phyloP scores from a whole-genome alignment of 2,888 invertebrate species.

The Eupsilia transversa region DNA sequence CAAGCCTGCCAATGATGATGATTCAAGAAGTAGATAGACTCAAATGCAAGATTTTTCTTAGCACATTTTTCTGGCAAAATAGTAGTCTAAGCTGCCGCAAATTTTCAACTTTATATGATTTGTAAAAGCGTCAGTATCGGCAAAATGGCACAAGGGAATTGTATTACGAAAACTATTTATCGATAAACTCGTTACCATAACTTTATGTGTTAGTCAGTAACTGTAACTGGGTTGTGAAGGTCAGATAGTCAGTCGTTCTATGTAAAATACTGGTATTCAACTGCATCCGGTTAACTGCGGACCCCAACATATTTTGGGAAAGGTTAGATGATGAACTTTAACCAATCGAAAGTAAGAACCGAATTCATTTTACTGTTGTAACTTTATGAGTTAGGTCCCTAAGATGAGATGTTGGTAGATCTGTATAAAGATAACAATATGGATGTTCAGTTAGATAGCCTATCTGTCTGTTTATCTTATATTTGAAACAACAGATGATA shows the following conservation, averaged over 20 bases:
- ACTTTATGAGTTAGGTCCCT: neutral
- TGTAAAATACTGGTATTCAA: neutral
- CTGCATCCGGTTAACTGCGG: neutral
- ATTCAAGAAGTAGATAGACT: neutral
- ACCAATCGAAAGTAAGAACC: too few relatives aligned
- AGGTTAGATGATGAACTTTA: neutral
- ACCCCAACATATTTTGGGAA: neutral
- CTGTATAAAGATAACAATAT: neutral
- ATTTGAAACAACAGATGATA: slow-evolving; percentile 39
- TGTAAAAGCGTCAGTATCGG: neutral
- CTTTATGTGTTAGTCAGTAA: neutral
- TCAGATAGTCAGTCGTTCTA: neutral
- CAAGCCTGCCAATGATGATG: neutral
- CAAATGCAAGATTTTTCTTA: neutral
- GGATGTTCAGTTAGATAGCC: slow-evolving; percentile 14
- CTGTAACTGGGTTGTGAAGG: neutral
- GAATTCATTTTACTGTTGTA: too few relatives aligned
- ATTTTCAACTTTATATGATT: neutral
- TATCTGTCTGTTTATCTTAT: slow-evolving; percentile 34
- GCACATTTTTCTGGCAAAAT: neutral
- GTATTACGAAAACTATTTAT: neutral
- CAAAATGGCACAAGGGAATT: neutral
- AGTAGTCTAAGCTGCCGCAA: neutral
- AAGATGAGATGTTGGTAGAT: slow-evolving; percentile 9
- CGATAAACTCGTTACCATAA: neutral